These are phyloP conservation scores for Drosophila chauvacae DNA, from an alignment of 1,140 invertebrate genomes.

Conservation along the genomic window DNA sequence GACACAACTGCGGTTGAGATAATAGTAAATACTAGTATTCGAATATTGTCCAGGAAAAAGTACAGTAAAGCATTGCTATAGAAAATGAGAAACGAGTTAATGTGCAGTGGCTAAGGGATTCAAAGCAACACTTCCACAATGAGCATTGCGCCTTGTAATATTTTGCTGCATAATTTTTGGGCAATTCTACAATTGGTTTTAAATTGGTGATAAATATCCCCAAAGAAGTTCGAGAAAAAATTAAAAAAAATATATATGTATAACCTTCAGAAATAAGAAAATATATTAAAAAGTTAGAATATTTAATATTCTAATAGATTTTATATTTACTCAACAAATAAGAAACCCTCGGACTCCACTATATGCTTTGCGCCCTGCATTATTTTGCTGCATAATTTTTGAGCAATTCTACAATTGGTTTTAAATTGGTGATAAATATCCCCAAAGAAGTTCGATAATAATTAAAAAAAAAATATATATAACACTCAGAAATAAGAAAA, in stretches of 20 bases:
- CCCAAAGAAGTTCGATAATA: neutral
- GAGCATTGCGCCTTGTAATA: neutral
- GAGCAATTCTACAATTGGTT: neutral
- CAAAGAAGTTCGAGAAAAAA: neutral
- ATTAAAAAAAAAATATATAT: no score
- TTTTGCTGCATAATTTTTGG: neutral
- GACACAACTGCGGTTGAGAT: conserved; percentile 14
- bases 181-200: neutral
- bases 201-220: no score
- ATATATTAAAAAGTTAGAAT: no score
- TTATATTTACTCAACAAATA: no score
- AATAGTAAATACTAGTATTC: conserved; percentile 7
- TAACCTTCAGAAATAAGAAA: no score
- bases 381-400: neutral
- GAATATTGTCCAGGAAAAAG: neutral
- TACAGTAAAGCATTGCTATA: neutral
- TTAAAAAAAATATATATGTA: no score
- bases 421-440: no score
- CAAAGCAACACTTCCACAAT: neutral
- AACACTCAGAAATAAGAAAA: no score
- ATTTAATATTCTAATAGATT: no score
- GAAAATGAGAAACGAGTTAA: neutral
- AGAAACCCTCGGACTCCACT: no score
- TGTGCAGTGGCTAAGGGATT: neutral
- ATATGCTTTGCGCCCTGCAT: neutral